Evolutionary conservation across 2,888 invertebrate genomes (phyloP).

Genomic region (Lithosia quadra): DNA sequence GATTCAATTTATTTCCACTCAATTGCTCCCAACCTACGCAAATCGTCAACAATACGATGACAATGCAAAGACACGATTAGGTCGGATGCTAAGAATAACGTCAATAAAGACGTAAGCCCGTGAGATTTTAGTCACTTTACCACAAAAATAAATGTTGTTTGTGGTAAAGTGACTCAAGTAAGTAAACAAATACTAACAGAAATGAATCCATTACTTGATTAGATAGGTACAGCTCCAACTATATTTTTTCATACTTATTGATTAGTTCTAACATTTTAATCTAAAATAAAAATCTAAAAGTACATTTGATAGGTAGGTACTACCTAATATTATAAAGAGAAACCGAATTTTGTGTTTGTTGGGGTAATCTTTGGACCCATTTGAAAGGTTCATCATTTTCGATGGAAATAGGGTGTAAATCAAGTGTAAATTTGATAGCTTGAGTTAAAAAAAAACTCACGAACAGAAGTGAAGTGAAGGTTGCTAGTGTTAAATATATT

Average conservation of each 20-base stretch:
- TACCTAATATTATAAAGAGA: too few relatives aligned
- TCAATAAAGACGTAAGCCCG: conserved; percentile 49
- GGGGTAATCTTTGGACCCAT: too few relatives aligned
- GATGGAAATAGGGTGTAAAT: too few relatives aligned
- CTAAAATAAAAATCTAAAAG: background rate
- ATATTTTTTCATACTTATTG: background rate
- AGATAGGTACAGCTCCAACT: background rate
- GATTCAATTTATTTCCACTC: conserved; percentile 24
- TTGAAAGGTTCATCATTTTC: too few relatives aligned
- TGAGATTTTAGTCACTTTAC: conserved; percentile 29
- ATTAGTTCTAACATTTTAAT: background rate
- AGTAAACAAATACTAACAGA: background rate
- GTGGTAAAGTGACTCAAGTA: background rate
- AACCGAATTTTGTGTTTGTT: too few relatives aligned
- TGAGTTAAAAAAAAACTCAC: too few relatives aligned
- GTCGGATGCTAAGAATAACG: conserved; percentile 51
- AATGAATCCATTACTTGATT: background rate
- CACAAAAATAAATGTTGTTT: background rate
- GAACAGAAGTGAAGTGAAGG: too few relatives aligned
- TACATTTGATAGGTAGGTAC: too few relatives aligned
- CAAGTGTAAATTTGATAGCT: too few relatives aligned
- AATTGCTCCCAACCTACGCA: conserved; percentile 18
- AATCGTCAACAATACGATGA: conserved; percentile 28
- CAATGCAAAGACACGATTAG: conserved; percentile 29
- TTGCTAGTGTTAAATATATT: too few relatives aligned